These are phyloP conservation scores for Grammomys dolichurus DNA, from an alignment of 2,113 vertebrate genomes.

Conservation along the genomic window DNA sequence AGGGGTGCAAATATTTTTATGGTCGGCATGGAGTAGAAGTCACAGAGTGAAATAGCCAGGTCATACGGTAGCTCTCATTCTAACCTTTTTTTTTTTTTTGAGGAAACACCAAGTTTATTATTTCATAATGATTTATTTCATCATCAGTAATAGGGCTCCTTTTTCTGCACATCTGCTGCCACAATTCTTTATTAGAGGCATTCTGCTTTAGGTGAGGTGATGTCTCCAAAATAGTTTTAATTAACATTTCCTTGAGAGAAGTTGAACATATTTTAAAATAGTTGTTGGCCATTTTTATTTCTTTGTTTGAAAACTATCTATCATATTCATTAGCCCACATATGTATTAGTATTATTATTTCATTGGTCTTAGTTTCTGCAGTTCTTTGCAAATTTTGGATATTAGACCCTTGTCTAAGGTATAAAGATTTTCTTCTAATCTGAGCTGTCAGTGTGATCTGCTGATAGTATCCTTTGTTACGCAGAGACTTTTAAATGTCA, in stretches of 20 bases:
- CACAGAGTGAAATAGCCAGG: not conserved
- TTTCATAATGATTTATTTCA: not conserved
- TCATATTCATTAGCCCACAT: not conserved
- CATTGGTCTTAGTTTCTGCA: not conserved
- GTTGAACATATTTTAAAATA: not conserved
- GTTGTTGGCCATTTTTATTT: not conserved
- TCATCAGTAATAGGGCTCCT: not conserved
- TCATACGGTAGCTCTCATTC: not conserved
- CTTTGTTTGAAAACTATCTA: not conserved
- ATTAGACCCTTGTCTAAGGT: not conserved
- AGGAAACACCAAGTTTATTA: not conserved
- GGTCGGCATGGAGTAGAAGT: not conserved
- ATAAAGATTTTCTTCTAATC: not conserved
- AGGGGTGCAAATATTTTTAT: not conserved
- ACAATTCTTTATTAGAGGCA: not conserved
- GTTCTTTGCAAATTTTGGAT: not conserved
- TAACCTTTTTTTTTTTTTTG: not conserved
- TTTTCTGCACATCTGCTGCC: not conserved
- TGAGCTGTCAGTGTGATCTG: not conserved
- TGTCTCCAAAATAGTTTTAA: not conserved
- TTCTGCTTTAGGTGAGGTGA: not conserved
- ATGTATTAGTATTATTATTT: not conserved
- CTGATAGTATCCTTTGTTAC: not conserved
- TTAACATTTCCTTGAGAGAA: not conserved
- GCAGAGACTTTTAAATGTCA: not conserved